These are phyloP conservation scores for Gastrophryne carolinensis DNA, from an alignment of 2,797 vertebrate genomes.

Conservation along the genomic window DNA sequence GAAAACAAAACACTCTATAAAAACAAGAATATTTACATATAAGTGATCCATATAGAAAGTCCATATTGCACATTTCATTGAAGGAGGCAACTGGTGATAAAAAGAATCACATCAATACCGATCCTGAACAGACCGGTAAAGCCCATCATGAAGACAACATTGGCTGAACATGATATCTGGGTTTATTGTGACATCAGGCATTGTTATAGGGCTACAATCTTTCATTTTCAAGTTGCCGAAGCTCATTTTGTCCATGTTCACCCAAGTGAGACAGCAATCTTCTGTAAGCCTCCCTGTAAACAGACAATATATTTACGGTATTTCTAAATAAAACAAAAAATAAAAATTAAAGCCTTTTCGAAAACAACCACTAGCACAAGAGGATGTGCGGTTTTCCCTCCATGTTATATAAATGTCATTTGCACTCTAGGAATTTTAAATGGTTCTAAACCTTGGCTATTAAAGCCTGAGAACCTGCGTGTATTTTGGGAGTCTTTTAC, in stretches of 20 bases:
- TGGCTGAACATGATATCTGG: neutral
- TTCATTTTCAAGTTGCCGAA: conserved; percentile 80
- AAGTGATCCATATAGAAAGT: too few species aligned
- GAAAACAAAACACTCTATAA: neutral
- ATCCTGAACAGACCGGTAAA: neutral
- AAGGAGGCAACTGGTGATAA: neutral
- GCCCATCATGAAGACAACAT: neutral
- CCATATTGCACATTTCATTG: neutral
- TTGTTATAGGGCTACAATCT: conserved; percentile 32
- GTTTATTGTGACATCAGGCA: neutral
- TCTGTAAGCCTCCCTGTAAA: conserved; percentile 77
- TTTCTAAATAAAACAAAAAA: neutral
- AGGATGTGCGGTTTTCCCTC: neutral
- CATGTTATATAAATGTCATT: neutral
- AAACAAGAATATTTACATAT: neutral
- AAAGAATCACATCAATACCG: neutral
- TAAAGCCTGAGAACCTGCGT: too few species aligned
- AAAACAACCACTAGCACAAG: neutral
- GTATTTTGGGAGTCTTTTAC: too few species aligned
- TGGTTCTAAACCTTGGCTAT: too few species aligned
- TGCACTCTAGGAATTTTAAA: too few species aligned
- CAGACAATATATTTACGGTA: neutral
- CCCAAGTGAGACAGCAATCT: conserved; percentile 83
- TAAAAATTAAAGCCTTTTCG: neutral
- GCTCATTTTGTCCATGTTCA: conserved; percentile 84